Base-by-base conservation (phyloP, 2,888 invertebrate species). In the Julus scandinavius region DNA sequence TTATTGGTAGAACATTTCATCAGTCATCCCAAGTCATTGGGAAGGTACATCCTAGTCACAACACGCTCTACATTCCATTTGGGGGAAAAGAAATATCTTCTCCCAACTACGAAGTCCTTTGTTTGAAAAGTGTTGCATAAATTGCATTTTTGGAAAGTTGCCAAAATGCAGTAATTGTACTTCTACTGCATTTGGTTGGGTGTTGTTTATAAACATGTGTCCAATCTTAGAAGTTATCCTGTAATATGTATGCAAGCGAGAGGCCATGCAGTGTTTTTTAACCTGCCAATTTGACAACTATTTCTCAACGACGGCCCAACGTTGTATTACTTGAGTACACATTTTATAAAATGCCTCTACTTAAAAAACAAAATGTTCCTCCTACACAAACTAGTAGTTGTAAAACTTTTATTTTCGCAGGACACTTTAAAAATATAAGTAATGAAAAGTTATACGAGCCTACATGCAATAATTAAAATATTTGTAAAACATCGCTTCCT, bases 21-120 rank as follows among this genome's bases (percentile, higher is more conserved):
- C 85, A 89, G 41, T 88, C 86, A 9, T 87, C 85, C 17, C 63
- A 88, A 63, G 72, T 85, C 11, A 40, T 88, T n/a, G 89, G 89
- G 2, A 89, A 89, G 63, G 58, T 89, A 15, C 89, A 89, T 3
- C 89, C 89, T 3, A 85, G 58, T 45, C 89, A 89, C 54, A 38
- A 49, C 1, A n/a, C 29, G 13, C 88, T 88, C 11, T 89, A 89
- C 88, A 88, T 89, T 72, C 40, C 89, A 2, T 89, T 88, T 58
- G 88, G 86, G 7, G 89, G 89, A 4, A 38, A 85, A 38, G 89
- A 89, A 63, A 17, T 58, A 29, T 88, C 85, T 11, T 86, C 72
- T 45, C 72, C 38, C 38, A 72, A 89, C 20, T 89, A 89, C 49
- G 89, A 89, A 80, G 88, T 87, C 54, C 88, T 89, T n/a, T 80